These are phyloP conservation scores for Chunga burmeisteri DNA, from an alignment of 2,113 vertebrate species.

Conservation along the genomic window DNA sequence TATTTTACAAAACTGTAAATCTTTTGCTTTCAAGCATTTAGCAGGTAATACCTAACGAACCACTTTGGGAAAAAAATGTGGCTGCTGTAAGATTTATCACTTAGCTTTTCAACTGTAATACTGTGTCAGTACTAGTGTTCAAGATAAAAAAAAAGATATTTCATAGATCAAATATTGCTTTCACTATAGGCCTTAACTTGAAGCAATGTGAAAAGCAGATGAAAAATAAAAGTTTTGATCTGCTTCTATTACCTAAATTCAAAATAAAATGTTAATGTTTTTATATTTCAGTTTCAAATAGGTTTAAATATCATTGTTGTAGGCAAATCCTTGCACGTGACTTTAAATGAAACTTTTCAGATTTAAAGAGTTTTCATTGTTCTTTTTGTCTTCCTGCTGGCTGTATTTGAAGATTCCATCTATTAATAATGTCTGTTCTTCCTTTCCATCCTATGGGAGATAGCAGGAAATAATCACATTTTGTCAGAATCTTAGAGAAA, in stretches of 20 bases:
- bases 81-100: not conserved
- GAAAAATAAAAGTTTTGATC: not conserved
- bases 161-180: not conserved
- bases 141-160: not conserved
- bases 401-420: not conserved
- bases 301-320: not conserved
- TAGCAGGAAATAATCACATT: not conserved
- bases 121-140: not conserved
- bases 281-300: not conserved
- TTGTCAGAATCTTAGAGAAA: not conserved
- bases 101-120: not conserved
- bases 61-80: fast-evolving
- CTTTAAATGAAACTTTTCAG: not conserved
- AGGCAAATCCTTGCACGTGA: not conserved
- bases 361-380: not conserved
- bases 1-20: not conserved
- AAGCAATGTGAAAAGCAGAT: not conserved
- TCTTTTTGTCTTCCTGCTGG: not conserved
- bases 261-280: not conserved
- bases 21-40: not conserved
- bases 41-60: not conserved
- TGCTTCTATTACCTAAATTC: not conserved
- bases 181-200: not conserved
- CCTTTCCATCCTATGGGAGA: not conserved
- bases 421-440: not conserved